Evolutionary conservation across 1,140 invertebrate genomes (phyloP).

Genomic region (Hypsibius dujardini): DNA sequence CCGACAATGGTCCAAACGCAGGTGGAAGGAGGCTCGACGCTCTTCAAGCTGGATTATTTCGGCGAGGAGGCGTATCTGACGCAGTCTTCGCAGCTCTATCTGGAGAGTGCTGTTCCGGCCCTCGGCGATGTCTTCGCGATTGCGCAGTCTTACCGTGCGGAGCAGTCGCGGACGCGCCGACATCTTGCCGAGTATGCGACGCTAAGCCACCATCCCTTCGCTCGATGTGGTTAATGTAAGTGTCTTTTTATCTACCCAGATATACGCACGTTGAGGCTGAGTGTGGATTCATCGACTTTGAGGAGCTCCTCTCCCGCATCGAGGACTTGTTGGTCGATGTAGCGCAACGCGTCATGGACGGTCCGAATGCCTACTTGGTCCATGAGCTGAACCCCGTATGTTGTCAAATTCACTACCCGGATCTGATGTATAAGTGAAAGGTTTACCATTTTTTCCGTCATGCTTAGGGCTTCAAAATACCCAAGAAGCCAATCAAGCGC

Average conservation of each 20-base stretch:
- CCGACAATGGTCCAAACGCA: conserved; percentile 79
- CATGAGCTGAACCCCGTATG: conserved; percentile 70
- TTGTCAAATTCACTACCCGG: conserved; percentile 20
- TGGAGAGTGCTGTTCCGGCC: conserved; percentile 83
- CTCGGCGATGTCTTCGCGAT: conserved; percentile 89
- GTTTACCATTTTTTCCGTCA: conserved; percentile 23
- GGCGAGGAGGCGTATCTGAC: conserved; percentile 79
- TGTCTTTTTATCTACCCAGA: conserved; percentile 35
- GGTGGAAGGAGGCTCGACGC: conserved; percentile 91
- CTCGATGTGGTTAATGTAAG: conserved; percentile 12
- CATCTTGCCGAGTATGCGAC: conserved; percentile 74
- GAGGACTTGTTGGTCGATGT: conserved; percentile 93
- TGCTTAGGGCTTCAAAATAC: conserved; percentile 54
- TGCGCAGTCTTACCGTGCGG: conserved; percentile 89
- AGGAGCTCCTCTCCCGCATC: conserved; percentile 68
- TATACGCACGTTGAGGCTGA: conserved; percentile 94
- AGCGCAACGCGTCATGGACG: conserved; percentile 69
- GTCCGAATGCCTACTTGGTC: conserved; percentile 59
- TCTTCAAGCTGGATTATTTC: conserved; percentile 89
- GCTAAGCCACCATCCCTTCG: conserved; percentile 16
- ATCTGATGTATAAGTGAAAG: conserved; percentile 18
- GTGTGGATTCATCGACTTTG: conserved; percentile 82
- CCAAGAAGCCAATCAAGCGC: conserved; percentile 71
- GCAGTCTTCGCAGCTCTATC: conserved; percentile 94
- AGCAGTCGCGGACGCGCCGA: conserved; percentile 81